Percentiles rank a stretch among this genome's conserved stretches.
phyloP scores from a whole-genome alignment of 2,797 vertebrate genomes.

The Caiman crocodilus region DNA sequence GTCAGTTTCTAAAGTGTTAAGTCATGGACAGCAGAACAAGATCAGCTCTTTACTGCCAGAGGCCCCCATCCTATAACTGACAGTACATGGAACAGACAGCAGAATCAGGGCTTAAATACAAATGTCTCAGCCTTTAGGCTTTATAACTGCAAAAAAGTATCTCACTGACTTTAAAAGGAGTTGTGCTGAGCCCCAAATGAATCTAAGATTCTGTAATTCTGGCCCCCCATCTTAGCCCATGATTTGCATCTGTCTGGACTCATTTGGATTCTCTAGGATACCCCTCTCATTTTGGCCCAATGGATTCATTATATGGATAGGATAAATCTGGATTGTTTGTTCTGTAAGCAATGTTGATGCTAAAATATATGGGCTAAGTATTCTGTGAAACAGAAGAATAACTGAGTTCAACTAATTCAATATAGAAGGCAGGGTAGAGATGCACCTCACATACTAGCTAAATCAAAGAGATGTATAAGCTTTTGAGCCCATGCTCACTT shows the following conservation, averaged over 20 bases:
- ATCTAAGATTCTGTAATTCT: slow-evolving; percentile 52
- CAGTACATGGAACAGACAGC: background rate
- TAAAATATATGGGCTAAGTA: slow-evolving; percentile 28
- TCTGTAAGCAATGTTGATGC: background rate
- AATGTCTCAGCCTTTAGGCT: slow-evolving; percentile 35
- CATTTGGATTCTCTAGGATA: slow-evolving; percentile 12
- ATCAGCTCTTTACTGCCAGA: background rate
- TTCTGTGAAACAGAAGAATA: slow-evolving; percentile 62
- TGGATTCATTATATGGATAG: background rate
- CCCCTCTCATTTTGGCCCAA: slow-evolving; percentile 7
- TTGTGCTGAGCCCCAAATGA: slow-evolving; percentile 43
- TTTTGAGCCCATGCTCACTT: too few species aligned
- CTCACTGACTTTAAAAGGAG: slow-evolving; percentile 15
- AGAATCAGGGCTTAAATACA: background rate
- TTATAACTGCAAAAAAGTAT: background rate
- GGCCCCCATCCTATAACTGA: background rate
- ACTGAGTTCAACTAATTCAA: slow-evolving; percentile 52
- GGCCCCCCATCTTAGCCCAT: slow-evolving; percentile 55
- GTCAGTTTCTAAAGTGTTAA: background rate
- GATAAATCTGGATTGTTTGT: slow-evolving; percentile 3
- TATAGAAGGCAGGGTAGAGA: background rate
- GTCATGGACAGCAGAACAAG: background rate
- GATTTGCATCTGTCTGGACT: slow-evolving; percentile 22
- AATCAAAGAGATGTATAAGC: too few species aligned
- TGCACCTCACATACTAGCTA: background rate